Base-by-base conservation (phyloP, 1,140 invertebrate genomes). In the Drosophila seguyi region DNA sequence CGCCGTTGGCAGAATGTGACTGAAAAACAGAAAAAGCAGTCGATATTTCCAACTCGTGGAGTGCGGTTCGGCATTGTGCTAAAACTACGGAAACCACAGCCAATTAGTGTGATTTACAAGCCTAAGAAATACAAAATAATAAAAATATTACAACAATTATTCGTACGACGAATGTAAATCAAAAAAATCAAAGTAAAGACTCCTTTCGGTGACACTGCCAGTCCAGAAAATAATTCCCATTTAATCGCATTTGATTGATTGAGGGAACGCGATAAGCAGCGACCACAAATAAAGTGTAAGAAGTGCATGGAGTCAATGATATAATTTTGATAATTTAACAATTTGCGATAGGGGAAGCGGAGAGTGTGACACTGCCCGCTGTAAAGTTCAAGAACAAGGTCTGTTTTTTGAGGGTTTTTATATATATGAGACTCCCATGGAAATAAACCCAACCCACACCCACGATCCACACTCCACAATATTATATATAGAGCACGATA, bases 161-260 rank as follows among this genome's bases (percentile, higher is more conserved):
- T 77, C 39, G 20, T 39, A 10, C 11, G 16, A 1, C 22, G 31
- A 67, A 31, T 62, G 52, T 25, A 72, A 63, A 69, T 45, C 61
- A 69, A 66, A 55, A 53, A n/a, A n/a, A 36, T n/a, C 31, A 22
- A 22, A 38, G 20, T 2, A n/a, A 45, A 10, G 7, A 34, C 45
- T 66, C 18, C 47, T 16, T 16, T 31, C 13, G 58, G 27, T 53
- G 48, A 38, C 55, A 36, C 18, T 22, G 13, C 47, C 48, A 48
- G 45, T n/a, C 63, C 59, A 58, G 14, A 78, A 85, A 55, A 38
- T 55, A 55, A 55, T 55, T 11, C 50, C 52, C 14, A 16, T 38
- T 81, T 78, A 87, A 79, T 76, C 83, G 71, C 66, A 42, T 59
- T 74, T 69, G 78, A 82, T 82, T 88, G 83, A 87, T 87, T 88